Evolutionary conservation across 2,797 vertebrate genomes (phyloP), one percentile per base, ranked within the genome.

Genomic region (Momotus momota): DNA sequence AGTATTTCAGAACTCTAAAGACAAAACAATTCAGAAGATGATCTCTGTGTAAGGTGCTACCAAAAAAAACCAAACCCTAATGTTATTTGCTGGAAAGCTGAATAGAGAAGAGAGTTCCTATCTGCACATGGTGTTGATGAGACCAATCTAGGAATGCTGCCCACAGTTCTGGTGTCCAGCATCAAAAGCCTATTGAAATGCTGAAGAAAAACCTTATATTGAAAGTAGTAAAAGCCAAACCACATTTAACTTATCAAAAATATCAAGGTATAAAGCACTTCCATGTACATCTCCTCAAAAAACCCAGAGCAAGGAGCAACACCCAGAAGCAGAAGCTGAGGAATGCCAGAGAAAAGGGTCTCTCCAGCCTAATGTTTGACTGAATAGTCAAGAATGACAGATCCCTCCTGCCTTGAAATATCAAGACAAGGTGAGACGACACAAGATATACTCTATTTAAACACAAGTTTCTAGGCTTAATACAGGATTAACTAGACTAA

Each of bases 301-400:
- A 55, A 26, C 8, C 14, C 55, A 22, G 35, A 60, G 31, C 55
- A 60, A 67, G 69, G 43, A 57, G 17, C 33, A 55, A 70, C 31
- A 43, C 20, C 17, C 41, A 31, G 45, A 41, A 22, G 57, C 1
- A 8, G 3, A 58, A 78, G 73, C 14, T 3, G 61, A 66, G 41
- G 8, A 51, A 73, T 23, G 8, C 6, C 26, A 22, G 33, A 33
- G 17, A 17, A 29, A 35, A 35, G n/a, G 17, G 20, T 9, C 8
- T 1, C 29, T 20, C 3, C 8, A 1, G 16, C 46, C 35, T 23
- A 9, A 7, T 6, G 48, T 12, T 6, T 16, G 46, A 17, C 19
- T 14, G 72, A 46, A 19, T 0, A 13, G 11, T 4, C 57, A 35
- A 45, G 52, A 46, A 27, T 14, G 20, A 49, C 10, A 45, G 67